Evolutionary conservation across 2,113 vertebrate species (phyloP), one percentile per base, ranked within the genome.

Genomic region (Dicerorhinus sumatrensis): DNA sequence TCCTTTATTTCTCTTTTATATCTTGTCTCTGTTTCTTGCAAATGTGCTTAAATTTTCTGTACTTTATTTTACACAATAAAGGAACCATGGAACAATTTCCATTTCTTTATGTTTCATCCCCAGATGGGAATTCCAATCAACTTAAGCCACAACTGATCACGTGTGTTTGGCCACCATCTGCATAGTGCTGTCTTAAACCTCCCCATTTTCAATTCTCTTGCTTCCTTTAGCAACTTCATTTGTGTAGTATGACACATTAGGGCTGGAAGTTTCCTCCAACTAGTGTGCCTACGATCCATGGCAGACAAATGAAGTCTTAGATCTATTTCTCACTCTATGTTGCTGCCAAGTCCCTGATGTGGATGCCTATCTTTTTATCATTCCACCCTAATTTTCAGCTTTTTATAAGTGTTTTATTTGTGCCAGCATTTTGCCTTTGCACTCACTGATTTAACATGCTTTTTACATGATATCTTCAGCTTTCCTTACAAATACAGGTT

Each of bases 61-160:
- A 29, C 73, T 91, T 73, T 63, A 23, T 42, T 94, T 60, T 36
- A 20, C 18, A 56, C 1, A 42, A 5, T 76, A 20, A 46, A 94
- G 58, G 36, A 54, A 69, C 29, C 2, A 0, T 5, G 8, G 33
- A 73, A 69, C 2, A 2, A 1, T 63, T 75, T 72, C 39, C 42
- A 0, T 72, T 83, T 62, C 84, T 76, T 25, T 25, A 9, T 2
- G 8, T 46, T 11, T 20, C 81, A 39, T 94, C 96, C 94, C 92
- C 87, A 95, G 92, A 94, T 73, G 95, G 96, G 95, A 97, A 92
- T 98, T 96, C 90, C 97, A 97, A 86, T 98, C 96, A 87, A 23
- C 56, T 93, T 91, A 94, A 97, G 58, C 96, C 81, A 89, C 92
- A 97, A 65, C 72, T 92, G 94, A 86, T 95, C 81, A 8, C 58